Evolutionary conservation across 1,140 invertebrate genomes (phyloP).

Genomic region (Polyergus mexicanus): DNA sequence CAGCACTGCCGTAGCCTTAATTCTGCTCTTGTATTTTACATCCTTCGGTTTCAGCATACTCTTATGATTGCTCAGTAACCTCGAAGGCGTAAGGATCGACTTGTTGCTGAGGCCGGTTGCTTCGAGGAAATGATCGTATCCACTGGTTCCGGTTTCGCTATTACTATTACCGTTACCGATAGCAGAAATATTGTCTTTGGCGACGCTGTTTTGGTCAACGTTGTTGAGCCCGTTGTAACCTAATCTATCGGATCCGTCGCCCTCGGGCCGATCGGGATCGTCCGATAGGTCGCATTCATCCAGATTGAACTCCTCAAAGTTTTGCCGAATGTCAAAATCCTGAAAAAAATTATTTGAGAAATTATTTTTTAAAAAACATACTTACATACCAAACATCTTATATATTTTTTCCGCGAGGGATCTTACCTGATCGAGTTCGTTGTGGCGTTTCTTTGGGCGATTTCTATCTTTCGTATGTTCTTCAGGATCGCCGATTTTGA

Average conservation of each 20-base stretch:
- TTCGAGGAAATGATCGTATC: constrained; percentile 91
- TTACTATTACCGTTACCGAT: constrained; percentile 74
- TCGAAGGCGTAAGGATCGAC: constrained; percentile 91
- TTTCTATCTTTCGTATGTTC: constrained; percentile 69
- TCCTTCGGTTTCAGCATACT: constrained; percentile 92
- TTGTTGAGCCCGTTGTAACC: constrained; percentile 79
- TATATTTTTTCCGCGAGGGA: background rate
- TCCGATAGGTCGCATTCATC: constrained; percentile 91
- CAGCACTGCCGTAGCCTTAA: constrained; percentile 83
- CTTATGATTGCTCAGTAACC: constrained; percentile 91
- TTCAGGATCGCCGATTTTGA: constrained; percentile 82
- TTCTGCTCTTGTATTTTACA: constrained; percentile 88
- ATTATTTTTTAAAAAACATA: background rate
- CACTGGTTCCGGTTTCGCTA: constrained; percentile 64
- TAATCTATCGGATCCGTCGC: constrained; percentile 88
- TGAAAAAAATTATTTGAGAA: constrained; percentile 71
- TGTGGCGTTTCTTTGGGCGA: constrained; percentile 67
- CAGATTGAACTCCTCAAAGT: constrained; percentile 93
- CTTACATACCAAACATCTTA: background rate
- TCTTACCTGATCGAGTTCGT: constrained; percentile 72
- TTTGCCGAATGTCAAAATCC: constrained; percentile 90
- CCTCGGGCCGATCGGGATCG: constrained; percentile 87
- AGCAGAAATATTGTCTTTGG: constrained; percentile 75
- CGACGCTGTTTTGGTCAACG: constrained; percentile 62
- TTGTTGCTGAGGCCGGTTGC: constrained; percentile 93